These are phyloP conservation scores for Oncorhynchus kisutch DNA, from an alignment of 2,113 vertebrate genomes.

Conservation along the genomic window DNA sequence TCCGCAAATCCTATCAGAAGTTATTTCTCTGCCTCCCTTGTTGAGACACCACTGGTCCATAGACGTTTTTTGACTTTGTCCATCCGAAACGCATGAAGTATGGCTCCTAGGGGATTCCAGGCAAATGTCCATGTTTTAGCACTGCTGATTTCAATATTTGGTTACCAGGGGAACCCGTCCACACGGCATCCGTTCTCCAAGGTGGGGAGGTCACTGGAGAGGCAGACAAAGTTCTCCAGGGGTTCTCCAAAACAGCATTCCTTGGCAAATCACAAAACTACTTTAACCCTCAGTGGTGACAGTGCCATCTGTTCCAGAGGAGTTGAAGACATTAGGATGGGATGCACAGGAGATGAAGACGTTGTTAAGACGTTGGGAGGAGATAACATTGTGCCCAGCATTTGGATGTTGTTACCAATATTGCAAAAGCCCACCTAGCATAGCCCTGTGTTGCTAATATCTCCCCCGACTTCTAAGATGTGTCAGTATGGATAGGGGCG, in stretches of 20 bases:
- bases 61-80: not conserved
- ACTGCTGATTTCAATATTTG: constrained; percentile 34
- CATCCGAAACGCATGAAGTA: not conserved
- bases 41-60: not conserved
- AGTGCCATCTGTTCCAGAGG: not conserved
- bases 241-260: not conserved
- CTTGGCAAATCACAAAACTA: not conserved
- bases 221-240: not conserved
- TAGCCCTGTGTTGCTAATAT: no score
- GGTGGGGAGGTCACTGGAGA: not conserved
- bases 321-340: not conserved
- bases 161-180: constrained; percentile 37
- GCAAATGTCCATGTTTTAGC: constrained; percentile 1
- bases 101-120: not conserved
- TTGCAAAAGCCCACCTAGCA: not conserved
- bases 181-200: not conserved
- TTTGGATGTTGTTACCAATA: not conserved
- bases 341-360: not conserved
- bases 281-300: not conserved
- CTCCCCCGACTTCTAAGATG: no score
- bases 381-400: not conserved
- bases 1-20: no score
- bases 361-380: no score
- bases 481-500: no score
- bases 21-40: no score